These are phyloP conservation scores for Scelioninae gen. 1 DNA, from an alignment of 2,888 invertebrate species.

Conservation along the genomic window DNA sequence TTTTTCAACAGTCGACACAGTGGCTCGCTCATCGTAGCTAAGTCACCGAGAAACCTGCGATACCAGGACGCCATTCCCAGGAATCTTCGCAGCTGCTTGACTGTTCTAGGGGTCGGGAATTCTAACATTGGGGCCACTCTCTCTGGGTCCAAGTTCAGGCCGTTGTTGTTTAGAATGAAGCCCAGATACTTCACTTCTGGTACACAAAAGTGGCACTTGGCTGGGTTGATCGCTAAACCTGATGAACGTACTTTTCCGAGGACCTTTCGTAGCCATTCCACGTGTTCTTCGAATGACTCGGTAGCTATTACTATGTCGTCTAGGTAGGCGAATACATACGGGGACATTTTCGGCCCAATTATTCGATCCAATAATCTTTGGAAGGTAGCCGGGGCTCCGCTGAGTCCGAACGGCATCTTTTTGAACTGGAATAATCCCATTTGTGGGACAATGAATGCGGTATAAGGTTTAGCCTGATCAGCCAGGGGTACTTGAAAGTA, in stretches of 20 bases:
- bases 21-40: too few species aligned
- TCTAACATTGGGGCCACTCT: conserved; percentile 36
- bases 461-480: too few species aligned
- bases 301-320: neutral
- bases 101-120: neutral
- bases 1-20: too few species aligned
- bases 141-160: neutral
- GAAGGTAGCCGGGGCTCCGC: neutral
- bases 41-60: too few species aligned
- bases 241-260: neutral
- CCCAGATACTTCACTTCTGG: neutral
- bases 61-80: neutral
- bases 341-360: too few species aligned
- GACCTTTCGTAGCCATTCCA: neutral
- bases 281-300: neutral
- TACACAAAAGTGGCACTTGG: neutral
- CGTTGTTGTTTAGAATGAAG: neutral
- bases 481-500: neutral
- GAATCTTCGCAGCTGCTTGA: neutral
- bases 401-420: too few species aligned
- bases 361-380: neutral
- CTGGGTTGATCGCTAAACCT: neutral
- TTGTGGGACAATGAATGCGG: too few species aligned
- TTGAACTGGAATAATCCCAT: too few species aligned
- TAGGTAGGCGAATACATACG: neutral